Evolutionary conservation across 2,888 invertebrate species (phyloP).

Genomic region (Callimorpha dominula): DNA sequence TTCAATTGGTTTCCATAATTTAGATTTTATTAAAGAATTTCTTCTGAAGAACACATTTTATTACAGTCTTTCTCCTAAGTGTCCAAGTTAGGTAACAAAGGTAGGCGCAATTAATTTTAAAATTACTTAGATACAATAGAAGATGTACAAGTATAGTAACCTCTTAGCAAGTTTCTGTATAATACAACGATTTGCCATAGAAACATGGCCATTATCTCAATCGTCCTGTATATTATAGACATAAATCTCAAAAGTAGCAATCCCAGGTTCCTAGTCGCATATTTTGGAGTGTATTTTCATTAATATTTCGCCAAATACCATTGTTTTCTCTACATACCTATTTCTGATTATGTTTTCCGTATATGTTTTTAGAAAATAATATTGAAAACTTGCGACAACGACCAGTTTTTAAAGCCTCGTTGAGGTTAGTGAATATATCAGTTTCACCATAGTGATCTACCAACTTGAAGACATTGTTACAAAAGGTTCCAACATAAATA

Average conservation of each 20-base stretch:
- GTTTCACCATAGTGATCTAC: too few relatives aligned
- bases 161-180: constrained; percentile 63
- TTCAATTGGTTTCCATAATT: neutral
- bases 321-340: neutral
- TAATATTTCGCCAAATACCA: neutral
- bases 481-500: too few relatives aligned
- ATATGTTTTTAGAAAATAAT: neutral
- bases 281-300: constrained; percentile 20
- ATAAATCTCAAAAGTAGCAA: constrained; percentile 66
- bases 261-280: constrained; percentile 34
- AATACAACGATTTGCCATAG: constrained; percentile 72
- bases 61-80: neutral
- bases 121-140: neutral
- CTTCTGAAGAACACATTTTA: neutral
- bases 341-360: neutral
- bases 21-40: neutral
- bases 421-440: neutral
- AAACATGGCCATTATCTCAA: constrained; percentile 66
- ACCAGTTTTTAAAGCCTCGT: neutral
- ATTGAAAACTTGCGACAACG: neutral
- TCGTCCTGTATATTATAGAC: constrained; percentile 69
- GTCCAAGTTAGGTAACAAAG: neutral
- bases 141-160: constrained; percentile 20
- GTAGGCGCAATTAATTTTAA: neutral
- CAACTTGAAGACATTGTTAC: too few relatives aligned